A percentile compares a stretch with the other conserved stretches of the same genome.
phyloP scores from a whole-genome alignment of 2,888 invertebrate species.

The Cheilosia impressa region DNA sequence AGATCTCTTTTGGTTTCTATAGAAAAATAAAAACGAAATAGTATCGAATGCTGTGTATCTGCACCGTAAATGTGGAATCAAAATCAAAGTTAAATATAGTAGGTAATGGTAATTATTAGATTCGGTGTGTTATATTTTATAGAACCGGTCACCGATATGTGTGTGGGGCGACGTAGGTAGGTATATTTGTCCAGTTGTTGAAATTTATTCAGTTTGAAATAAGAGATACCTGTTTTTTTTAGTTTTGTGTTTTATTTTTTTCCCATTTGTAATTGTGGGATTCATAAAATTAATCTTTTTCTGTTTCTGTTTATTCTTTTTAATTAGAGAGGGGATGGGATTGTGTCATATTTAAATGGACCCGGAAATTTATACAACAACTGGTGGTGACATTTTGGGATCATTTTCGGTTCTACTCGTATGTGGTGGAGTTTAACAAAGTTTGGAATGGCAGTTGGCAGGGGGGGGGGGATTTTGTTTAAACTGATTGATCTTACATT shows the following conservation, averaged over 20 bases:
- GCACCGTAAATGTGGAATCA: slow-evolving; percentile 51
- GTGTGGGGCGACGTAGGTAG: slow-evolving; percentile 53
- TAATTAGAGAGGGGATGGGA: slow-evolving; percentile 3
- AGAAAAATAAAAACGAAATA: slow-evolving; percentile 6
- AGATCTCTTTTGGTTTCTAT: slow-evolving; percentile 43
- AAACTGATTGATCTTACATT: no score
- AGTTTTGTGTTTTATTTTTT: slow-evolving; percentile 24
- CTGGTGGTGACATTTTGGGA: neutral
- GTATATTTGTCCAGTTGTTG: slow-evolving; percentile 46
- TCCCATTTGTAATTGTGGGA: slow-evolving; percentile 53
- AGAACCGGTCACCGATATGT: slow-evolving; percentile 73
- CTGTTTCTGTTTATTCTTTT: slow-evolving; percentile 11
- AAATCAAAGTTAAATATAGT: slow-evolving; percentile 69
- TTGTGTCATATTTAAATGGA: neutral
- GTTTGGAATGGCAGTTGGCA: no score
- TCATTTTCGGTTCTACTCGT: neutral
- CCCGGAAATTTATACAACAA: slow-evolving; percentile 3
- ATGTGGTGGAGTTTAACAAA: neutral
- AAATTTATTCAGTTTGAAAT: slow-evolving; percentile 67
- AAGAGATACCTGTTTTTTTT: slow-evolving; percentile 60
- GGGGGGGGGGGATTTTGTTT: no score
- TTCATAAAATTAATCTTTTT: slow-evolving; percentile 54
- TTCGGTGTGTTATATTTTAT: slow-evolving; percentile 45
- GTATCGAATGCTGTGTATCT: slow-evolving; percentile 49
- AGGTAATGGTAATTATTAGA: slow-evolving; percentile 71